Base-by-base conservation (phyloP, 30 jellyfish, hydroid and myxozoan genomes). In the Aurelia aurita region DNA sequence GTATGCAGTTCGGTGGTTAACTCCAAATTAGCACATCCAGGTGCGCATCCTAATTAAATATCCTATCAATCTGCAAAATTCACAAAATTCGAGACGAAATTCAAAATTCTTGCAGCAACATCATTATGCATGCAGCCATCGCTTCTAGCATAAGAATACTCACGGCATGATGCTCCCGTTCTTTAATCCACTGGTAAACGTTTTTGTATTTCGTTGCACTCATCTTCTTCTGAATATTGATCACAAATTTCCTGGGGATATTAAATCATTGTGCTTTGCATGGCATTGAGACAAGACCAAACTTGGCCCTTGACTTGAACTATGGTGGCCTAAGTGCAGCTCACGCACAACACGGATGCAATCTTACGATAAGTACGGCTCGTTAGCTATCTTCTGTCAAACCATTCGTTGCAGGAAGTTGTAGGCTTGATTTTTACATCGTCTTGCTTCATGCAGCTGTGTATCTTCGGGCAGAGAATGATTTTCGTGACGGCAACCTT, bases 91-190 rank as follows among this genome's bases (percentile, higher is more conserved):
- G 51, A 39, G 15, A 39, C 9, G 16, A 14, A 39, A 6, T 0
- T 2, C 7, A 39, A 39, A 1, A 5, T 9, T 39, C 1, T 8
- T 39, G 51, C 16, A 39, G 51, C 51, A 39, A 35, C 11, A 35
- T 35, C 12, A 35, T 35, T 35, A 1, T 35, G 11, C 47, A 0
- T 4, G n/a, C n/a, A n/a, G n/a, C n/a, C 0, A 39, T 39, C 51
- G 1, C 9, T 23, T 20, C 28, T 22, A 12, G 27, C 10, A 22
- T 7, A 65, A n/a, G 12, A 72, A 43, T 39, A 39, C 93, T 71
- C 63, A 83, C 93, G 10, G 93, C 86, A n/a, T 83, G 72, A 44
- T 83, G 73, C 21, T 83, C 93, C 64, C 93, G 70, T 25, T 72
- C 67, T 53, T 35, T 66, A 10, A 83, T 83, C 93, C 93, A 83